Evolutionary conservation across 1,140 invertebrate species (phyloP).

Genomic region (Drosophila nannoptera): DNA sequence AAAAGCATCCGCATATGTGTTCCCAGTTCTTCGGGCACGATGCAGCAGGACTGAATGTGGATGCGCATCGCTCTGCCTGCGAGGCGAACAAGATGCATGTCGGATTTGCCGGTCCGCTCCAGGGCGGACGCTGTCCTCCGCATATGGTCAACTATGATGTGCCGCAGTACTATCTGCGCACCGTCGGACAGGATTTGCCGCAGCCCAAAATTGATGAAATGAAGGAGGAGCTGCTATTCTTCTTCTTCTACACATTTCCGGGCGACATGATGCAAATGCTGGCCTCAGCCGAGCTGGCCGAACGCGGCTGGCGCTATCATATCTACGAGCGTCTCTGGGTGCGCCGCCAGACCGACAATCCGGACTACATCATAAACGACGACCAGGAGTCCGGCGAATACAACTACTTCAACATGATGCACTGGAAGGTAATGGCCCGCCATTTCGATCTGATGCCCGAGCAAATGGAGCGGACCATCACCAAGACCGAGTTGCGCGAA

Average conservation of each 20-base stretch:
- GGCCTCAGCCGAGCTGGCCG: constrained; percentile 55
- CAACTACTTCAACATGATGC: constrained; percentile 62
- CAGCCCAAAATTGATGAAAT: constrained; percentile 57
- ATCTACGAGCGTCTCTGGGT: constrained; percentile 50
- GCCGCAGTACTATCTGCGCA: constrained; percentile 9
- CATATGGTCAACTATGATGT: constrained; percentile 23
- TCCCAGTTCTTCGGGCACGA: constrained; percentile 35
- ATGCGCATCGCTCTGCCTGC: neutral
- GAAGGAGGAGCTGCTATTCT: constrained; percentile 56
- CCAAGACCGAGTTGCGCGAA: constrained; percentile 47
- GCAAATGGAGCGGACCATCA: constrained; percentile 48
- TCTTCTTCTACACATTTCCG: constrained; percentile 56
- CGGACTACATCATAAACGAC: constrained; percentile 35
- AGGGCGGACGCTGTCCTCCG: constrained; percentile 18
- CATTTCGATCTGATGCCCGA: constrained; percentile 49
- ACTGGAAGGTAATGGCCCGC: constrained; percentile 49
- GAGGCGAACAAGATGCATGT: constrained; percentile 26
- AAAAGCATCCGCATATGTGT: constrained; percentile 15
- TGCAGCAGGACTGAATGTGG: constrained; percentile 1
- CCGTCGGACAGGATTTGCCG: constrained; percentile 5
- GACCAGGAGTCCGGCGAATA: constrained; percentile 57
- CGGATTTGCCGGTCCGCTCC: constrained; percentile 34
- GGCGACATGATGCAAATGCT: constrained; percentile 67
- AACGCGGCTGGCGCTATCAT: constrained; percentile 61
- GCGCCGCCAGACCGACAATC: constrained; percentile 54